A percentile compares a stretch with the other conserved stretches of the same genome.
These are phyloP conservation scores for Hydropsyche betteni DNA, from an alignment of 2,888 invertebrate species.

Conservation along the genomic window DNA sequence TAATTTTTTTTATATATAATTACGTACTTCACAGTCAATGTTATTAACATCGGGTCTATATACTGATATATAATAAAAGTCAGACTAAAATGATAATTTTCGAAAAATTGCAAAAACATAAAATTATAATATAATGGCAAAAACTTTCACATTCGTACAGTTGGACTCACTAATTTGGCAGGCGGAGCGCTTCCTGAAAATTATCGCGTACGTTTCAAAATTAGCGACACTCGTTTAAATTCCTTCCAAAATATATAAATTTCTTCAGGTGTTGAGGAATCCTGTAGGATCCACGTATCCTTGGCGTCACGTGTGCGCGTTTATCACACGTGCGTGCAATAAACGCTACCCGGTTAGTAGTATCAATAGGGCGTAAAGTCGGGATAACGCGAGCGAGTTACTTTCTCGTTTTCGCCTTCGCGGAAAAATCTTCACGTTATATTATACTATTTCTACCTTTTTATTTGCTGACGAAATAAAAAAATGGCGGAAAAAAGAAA, in stretches of 20 bases:
- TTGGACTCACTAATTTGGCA: too few relatives aligned
- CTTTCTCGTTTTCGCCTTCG: constrained; percentile 26
- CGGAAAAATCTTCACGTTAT: constrained; percentile 32
- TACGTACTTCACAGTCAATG: too few relatives aligned
- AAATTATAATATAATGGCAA: too few relatives aligned
- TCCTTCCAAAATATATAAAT: background rate
- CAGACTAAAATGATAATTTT: too few relatives aligned
- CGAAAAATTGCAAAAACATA: too few relatives aligned
- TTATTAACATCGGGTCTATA: too few relatives aligned
- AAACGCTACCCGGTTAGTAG: constrained; percentile 12
- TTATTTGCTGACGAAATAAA: background rate
- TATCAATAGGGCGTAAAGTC: constrained; percentile 33
- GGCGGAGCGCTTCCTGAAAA: too few relatives aligned
- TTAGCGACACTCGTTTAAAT: background rate
- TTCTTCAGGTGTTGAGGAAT: background rate
- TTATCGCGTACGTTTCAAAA: too few relatives aligned
- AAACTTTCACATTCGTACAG: too few relatives aligned
- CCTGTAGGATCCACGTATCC: too few relatives aligned
- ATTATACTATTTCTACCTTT: constrained; percentile 30
- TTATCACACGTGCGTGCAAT: constrained; percentile 27
- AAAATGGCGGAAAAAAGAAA: background rate
- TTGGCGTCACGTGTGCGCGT: background rate
- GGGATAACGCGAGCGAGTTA: constrained; percentile 27
- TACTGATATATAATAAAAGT: too few relatives aligned
- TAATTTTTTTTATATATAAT: too few relatives aligned